Conservation (phyloP, 1,140 invertebrate genomes). For the Oreohelix idahoensis region DNA sequence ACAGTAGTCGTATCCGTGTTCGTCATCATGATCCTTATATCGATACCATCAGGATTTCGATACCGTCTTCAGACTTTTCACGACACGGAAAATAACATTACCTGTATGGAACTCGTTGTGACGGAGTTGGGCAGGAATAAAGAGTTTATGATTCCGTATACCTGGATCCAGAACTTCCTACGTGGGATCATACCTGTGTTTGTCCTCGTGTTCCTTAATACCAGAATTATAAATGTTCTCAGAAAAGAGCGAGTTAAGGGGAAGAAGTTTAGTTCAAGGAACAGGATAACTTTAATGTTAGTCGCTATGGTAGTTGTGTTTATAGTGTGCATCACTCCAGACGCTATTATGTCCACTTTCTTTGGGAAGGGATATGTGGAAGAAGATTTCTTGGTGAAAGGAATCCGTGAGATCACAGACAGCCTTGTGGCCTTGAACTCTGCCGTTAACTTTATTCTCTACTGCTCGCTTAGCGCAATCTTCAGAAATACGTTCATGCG, state of each 20-base stretch:
- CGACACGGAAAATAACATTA: constrained; percentile 48
- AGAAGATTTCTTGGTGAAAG: constrained; percentile 72
- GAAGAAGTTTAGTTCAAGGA: constrained; percentile 61
- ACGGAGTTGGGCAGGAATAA: constrained; percentile 73
- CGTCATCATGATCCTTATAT: constrained; percentile 62
- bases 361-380: constrained; percentile 70
- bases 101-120: constrained; percentile 54
- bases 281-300: constrained; percentile 83
- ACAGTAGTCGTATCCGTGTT: constrained; percentile 64
- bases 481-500: constrained; percentile 37
- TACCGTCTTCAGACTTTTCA: constrained; percentile 57
- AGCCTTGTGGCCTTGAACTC: constrained; percentile 84
- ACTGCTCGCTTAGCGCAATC: constrained; percentile 82
- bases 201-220: constrained; percentile 75
- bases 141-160: constrained; percentile 79
- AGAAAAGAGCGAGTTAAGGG: constrained; percentile 68
- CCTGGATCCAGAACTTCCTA: constrained; percentile 78
- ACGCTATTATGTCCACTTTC: constrained; percentile 77
- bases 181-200: constrained; percentile 78
- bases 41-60: constrained; percentile 66
- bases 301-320: constrained; percentile 85
- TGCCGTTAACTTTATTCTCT: constrained; percentile 83
- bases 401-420: constrained; percentile 84
- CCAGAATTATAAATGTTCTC: constrained; percentile 81
- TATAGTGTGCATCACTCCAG: constrained; percentile 83